Base-by-base conservation (phyloP, 2,113 vertebrate species). In the Conger conger region DNA sequence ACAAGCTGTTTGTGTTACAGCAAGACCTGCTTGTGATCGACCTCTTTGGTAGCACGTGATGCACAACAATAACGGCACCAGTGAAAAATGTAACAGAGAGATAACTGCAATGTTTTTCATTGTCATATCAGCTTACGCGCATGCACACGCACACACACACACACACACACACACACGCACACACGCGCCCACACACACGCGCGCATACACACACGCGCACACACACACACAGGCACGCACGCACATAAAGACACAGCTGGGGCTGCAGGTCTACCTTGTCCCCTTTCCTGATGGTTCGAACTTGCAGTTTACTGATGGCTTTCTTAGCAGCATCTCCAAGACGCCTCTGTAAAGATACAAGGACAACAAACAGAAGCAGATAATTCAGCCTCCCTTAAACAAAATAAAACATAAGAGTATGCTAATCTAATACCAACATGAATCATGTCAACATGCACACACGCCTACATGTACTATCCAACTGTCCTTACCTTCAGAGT, bases 301-400 rank as follows among this genome's bases (percentile, higher is more conserved):
- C 94, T 94, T 99, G 98, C 80, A 99, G 95, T 91, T 99, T 99
- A 94, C 96, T 96, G 93, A 99, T 98, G 82, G 98, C 98, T 93
- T 99, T 99, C 94, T 99, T 99, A 68, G 98, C 97, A 83, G 98
- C 98, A 87, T 99, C 98, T 90, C 98, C 98, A 76, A 99, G 94
- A 73, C 98, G 97, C 88, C 98, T 97, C 98, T 99, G 95, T 84
- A 94, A 96, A 81, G 91, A 87, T 9, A 36, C 38, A 73, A 78
- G 13, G 38, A 63, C 42, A 81, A 85, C 63, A 17, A 81, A 77
- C 15, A 1, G 1, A 57, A 33, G 0, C 37, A 15, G 57, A 42
- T 2, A 33, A 37, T 68, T 13, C 42, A 0, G 17, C 37, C 4
- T 42, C 11, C 57, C 20, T 79, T 8, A 27, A 18, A 42, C 37